Base-by-base conservation (phyloP, 2,797 vertebrate species). In the Peromyscus melanophrys region DNA sequence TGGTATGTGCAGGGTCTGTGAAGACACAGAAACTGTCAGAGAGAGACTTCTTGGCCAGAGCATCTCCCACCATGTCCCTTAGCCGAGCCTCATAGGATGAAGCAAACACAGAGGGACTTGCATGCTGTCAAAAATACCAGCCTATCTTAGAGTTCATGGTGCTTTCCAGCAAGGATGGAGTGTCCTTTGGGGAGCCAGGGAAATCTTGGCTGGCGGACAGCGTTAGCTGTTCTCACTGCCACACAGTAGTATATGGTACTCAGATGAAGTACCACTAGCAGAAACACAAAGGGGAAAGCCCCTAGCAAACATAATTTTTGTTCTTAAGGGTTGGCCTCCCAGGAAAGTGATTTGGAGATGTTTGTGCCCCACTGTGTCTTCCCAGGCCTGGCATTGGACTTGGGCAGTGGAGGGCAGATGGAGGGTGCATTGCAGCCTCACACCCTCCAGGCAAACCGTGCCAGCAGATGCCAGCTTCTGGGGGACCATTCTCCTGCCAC, bases 401-500 rank as follows among this genome's bases (percentile, higher is more conserved):
- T 69, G 21, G 31, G 29, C 61, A 71, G 16, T 29, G n/a, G 37
- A 59, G 19, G 6, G 14, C 0, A 1, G 34, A 25, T 57, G 40
- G 55, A 25, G 43, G 82, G 63, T 43, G 29, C 29, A 3, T 29
- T 34, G 31, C 23, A 65, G 73, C 57, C 9, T 88, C 40, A 57
- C 16, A 29, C 63, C 21, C 43, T 90, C 55, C 25, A 75, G 67
- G 57, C 49, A 46, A 94, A 95, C 57, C 61, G 77, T 29, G 29
- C 25, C 16, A 40, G 69, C 85, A 93, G 69, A n/a, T 83, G 77
- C 34, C 9, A 59, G 19, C 76, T 95, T 73, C 83, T n/a, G 3
- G 52, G 25, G 89, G 76, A 67, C 77, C 67, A 40, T 90, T 94
- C 88, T 87, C 25, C 86, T 95, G 86, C 71, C 77, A 93, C 89